A percentile compares a stretch with the other conserved stretches of the same genome.
Evolutionary conservation across 2,113 vertebrate species (phyloP).

Genomic region (Oncorhynchus mykiss): DNA sequence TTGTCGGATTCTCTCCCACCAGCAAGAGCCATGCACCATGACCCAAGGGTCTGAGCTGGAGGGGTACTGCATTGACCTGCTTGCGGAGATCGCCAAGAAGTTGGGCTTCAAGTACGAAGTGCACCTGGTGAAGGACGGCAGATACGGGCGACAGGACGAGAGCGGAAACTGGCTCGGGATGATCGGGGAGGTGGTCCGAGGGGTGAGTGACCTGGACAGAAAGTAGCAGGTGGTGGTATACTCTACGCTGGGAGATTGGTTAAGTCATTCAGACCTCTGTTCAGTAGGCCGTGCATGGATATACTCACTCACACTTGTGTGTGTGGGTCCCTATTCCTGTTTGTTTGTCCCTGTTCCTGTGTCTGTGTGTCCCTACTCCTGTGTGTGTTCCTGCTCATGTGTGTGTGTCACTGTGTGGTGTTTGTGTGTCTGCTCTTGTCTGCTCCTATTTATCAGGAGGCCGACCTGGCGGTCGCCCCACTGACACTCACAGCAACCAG

Average conservation of each 20-base stretch:
- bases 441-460: constrained; percentile 70
- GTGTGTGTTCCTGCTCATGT: not conserved
- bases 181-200: constrained; percentile 81
- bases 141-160: constrained; percentile 67
- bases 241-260: not conserved
- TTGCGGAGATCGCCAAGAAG: constrained; percentile 70
- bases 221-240: not conserved
- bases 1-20: not conserved
- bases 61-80: constrained; percentile 84
- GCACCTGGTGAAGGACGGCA: constrained; percentile 78
- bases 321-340: not conserved
- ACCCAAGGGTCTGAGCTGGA: constrained; percentile 71
- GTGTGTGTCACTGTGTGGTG: not conserved
- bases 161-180: constrained; percentile 81
- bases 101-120: constrained; percentile 78
- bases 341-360: not conserved
- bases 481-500: constrained; percentile 78
- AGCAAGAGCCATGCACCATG: constrained; percentile 84
- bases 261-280: not conserved
- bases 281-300: not conserved
- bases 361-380: not conserved
- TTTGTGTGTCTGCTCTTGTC: not conserved
- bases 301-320: not conserved
- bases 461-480: constrained; percentile 82
- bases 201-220: constrained; percentile 62